Conservation (phyloP, 30 jellyfish, hydroid and myxozoan genomes). For the Chironex yamaguchii region DNA sequence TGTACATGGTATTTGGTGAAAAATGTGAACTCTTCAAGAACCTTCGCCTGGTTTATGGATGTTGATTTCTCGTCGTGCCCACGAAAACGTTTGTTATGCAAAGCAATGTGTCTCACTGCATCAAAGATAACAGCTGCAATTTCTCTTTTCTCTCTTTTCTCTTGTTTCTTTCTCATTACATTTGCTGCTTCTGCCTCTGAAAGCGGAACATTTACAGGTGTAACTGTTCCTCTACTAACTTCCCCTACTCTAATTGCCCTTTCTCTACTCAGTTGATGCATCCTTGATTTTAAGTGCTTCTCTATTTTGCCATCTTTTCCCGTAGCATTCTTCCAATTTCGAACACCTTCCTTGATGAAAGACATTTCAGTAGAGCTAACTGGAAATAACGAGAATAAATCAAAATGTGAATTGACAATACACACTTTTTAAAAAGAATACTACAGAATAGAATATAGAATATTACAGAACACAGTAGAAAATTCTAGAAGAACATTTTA, state of each 20-base stretch:
- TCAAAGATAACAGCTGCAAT: constrained; percentile 39
- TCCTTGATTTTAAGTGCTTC: constrained; percentile 30
- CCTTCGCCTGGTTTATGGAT: constrained; percentile 36
- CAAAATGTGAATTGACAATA: too few species aligned
- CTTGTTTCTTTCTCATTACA: background rate
- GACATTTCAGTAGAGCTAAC: constrained; percentile 52
- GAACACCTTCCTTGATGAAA: constrained; percentile 45
- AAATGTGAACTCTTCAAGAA: constrained; percentile 37
- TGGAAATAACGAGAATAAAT: too few species aligned
- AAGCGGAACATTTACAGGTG: constrained; percentile 29
- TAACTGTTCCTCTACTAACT: constrained; percentile 18
- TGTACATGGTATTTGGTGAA: constrained; percentile 46
- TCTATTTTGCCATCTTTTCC: constrained; percentile 21
- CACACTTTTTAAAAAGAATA: too few species aligned
- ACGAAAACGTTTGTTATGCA: constrained; percentile 51
- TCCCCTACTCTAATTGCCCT: constrained; percentile 11
- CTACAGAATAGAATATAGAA: too few species aligned
- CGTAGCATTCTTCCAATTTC: constrained; percentile 56
- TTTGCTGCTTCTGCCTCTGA: constrained; percentile 49
- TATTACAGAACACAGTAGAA: too few species aligned
- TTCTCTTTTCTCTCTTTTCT: constrained; percentile 35
- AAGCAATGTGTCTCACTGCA: constrained; percentile 42
- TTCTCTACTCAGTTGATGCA: constrained; percentile 38
- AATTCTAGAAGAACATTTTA: too few species aligned
- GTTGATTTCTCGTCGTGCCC: constrained; percentile 46